Evolutionary conservation across 2,797 vertebrate genomes (phyloP).

Genomic region (Sternotherus odoratus): DNA sequence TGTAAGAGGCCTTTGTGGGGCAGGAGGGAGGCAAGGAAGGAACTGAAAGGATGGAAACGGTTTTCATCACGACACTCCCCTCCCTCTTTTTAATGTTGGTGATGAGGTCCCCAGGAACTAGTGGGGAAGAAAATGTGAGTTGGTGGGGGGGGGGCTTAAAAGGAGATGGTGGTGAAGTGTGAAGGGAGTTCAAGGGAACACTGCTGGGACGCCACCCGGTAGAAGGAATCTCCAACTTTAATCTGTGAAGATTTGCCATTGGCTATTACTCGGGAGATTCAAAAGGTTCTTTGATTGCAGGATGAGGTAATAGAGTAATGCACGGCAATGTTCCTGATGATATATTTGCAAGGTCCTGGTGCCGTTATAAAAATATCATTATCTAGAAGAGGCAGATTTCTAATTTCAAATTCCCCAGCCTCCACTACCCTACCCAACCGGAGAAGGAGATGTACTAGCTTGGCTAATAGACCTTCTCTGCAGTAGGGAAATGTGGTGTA

Average conservation of each 20-base stretch:
- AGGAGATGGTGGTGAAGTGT: neutral
- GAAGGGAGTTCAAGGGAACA: neutral
- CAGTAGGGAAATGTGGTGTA: fast-evolving
- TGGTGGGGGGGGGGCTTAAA: neutral
- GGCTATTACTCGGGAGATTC: neutral
- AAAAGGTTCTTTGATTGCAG: neutral
- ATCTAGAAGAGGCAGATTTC: neutral
- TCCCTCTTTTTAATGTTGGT: constrained; percentile 1
- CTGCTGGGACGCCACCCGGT: fast-evolving
- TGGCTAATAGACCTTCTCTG: neutral
- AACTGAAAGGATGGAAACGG: neutral
- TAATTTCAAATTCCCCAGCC: neutral
- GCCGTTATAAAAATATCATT: neutral
- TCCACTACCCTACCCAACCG: neutral
- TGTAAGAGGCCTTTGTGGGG: neutral
- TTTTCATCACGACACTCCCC: constrained; percentile 14
- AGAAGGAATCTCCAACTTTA: neutral
- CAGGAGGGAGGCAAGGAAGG: neutral
- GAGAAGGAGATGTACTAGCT: constrained; percentile 4
- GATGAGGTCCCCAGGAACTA: neutral
- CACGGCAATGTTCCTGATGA: neutral
- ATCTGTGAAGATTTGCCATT: fast-evolving
- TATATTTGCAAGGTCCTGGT: neutral
- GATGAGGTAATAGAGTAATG: neutral
- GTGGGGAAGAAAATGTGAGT: neutral